Conservation (phyloP, 2,113 vertebrate genomes). For the Nyctereutes procyonoides region DNA sequence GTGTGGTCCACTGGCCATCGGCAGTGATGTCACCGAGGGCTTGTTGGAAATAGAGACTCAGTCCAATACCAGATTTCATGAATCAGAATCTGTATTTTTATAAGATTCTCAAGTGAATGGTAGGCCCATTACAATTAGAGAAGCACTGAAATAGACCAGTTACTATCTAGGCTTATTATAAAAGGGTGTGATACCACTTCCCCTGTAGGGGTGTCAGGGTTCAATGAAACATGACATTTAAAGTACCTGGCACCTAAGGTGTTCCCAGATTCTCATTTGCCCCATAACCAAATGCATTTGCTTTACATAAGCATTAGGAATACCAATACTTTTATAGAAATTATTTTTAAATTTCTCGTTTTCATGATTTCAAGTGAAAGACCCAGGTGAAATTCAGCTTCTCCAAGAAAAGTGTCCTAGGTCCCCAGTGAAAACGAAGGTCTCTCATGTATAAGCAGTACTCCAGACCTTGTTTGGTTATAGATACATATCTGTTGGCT, state of each 20-base stretch:
- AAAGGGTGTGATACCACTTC: neutral
- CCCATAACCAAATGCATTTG: neutral
- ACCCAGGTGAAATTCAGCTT: neutral
- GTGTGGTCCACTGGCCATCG: neutral
- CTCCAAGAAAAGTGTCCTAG: neutral
- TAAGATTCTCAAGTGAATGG: neutral
- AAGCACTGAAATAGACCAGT: neutral
- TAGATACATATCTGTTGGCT: rapidly evolving
- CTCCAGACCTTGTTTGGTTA: neutral
- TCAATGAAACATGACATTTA: rapidly evolving
- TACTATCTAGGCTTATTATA: neutral
- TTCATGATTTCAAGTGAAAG: constrained; percentile 10
- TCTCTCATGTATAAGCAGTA: neutral
- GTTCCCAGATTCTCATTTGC: neutral
- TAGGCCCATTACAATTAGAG: rapidly evolving
- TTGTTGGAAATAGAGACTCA: neutral
- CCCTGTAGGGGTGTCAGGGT: neutral
- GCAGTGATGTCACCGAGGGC: rapidly evolving
- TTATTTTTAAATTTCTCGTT: neutral
- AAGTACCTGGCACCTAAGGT: too few relatives aligned
- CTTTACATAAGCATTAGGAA: neutral
- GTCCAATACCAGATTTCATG: neutral
- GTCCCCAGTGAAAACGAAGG: neutral
- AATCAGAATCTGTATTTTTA: neutral
- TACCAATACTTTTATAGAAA: neutral